Base-by-base conservation (phyloP, 2,888 invertebrate species). In the Campopleginae sp. region DNA sequence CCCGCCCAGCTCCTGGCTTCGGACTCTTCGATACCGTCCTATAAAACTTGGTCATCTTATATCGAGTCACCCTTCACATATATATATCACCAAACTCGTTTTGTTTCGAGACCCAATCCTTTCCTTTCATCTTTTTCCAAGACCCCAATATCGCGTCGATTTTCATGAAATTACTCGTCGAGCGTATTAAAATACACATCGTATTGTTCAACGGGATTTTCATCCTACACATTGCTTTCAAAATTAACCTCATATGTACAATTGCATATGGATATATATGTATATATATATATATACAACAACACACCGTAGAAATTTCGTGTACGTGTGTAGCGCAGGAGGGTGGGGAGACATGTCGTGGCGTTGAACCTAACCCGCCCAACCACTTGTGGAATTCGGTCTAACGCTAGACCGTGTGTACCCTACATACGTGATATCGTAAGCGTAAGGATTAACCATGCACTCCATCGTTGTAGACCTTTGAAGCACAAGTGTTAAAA, bases 361-460 rank as follows among this genome's bases (percentile, higher is more conserved):
- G 85, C 81, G 78, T 85, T 85, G 85, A 85, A 81, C 84, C 80
- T 84, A 81, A 76, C 81, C 72, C 63, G 81, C 65, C 78, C 75
- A 65, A 85, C 85, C 74, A 81, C 85, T 85, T 85, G 85, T 85
- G 78, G 85, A 85, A 78, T 81, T 81, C 78, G 70, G 46, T 78
- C 81, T 79, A 79, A 72, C 77, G 51, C 72, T 75, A 70, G 46
- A 66, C 72, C 12, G 54, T 54, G 54, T 48, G 54, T 63, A 76
- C 42, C 48, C 19, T 82, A 58, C 44, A 42, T 63, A 74, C 19
- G 48, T 58, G 23, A 74, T 61, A 74, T 58, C 74, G 54, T 38
- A 38, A 19, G 10, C 74, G 54, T 38, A 38, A 19, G 10, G 17
- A 58, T 61, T 19, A 71, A 48, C 12, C 74, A 81, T 85, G 78